Percentiles rank a stretch among this genome's conserved stretches.
Conservation (phyloP, 1,140 invertebrate species). For the Bombus pascuorum region DNA sequence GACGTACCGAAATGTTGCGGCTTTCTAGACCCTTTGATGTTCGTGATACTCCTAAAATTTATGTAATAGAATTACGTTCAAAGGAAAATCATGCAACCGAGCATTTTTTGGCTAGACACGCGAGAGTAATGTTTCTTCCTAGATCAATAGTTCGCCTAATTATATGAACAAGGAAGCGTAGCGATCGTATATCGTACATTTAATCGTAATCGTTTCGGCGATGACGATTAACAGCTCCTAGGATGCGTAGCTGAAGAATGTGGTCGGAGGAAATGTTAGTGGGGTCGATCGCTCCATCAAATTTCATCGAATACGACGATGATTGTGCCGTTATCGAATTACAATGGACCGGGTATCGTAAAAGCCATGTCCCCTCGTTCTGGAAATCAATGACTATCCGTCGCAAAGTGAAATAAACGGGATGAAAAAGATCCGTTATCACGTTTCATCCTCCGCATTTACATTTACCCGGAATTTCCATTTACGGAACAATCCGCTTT, state of each 20-base stretch:
- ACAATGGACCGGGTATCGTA: slow-evolving; percentile 20
- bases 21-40: background rate
- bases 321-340: slow-evolving; percentile 44
- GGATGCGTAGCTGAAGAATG: too few species aligned
- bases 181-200: too few species aligned
- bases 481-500: background rate
- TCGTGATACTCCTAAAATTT: background rate
- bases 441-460: background rate
- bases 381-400: slow-evolving; percentile 35
- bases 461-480: background rate
- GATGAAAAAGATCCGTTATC: background rate
- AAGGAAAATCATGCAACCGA: background rate
- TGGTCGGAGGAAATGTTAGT: background rate
- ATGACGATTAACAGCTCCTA: too few species aligned
- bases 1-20: background rate
- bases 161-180: too few species aligned
- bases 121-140: background rate
- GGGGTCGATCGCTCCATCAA: slow-evolving; percentile 20
- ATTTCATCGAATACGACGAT: slow-evolving; percentile 32
- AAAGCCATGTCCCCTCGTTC: slow-evolving; percentile 24
- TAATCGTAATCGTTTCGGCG: background rate
- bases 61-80: background rate
- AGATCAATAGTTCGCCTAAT: background rate
- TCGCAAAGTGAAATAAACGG: slow-evolving; percentile 47
- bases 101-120: background rate